Base-by-base conservation (phyloP, 2,797 vertebrate species). In the Simalia tracyae region DNA sequence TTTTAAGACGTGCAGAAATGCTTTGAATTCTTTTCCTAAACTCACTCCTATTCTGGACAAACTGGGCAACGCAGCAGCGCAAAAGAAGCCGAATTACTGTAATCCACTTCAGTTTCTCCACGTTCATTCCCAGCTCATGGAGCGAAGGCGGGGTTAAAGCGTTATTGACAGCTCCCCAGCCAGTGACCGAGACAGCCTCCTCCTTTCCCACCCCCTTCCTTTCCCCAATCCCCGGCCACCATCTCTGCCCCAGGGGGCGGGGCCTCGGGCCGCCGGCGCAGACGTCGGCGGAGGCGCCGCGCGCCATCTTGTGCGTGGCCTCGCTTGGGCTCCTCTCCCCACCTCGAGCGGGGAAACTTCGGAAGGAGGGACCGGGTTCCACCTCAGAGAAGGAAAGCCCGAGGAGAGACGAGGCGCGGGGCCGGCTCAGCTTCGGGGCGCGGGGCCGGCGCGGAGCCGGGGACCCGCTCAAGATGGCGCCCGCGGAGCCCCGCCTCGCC, bases 301-400 rank as follows among this genome's bases (percentile, higher is more conserved):
- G 15, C 59, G 96, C 97, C 97, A 98, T 97, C 94, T 96, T 97
- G 94, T 89, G 96, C 95, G 97, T 97, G 97, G 96, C 96, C 86
- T 2, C 68, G 31, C 57, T 68, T 19, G 19, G 72, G 2, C 68
- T 81, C 92, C 64, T 36, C 12, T 26, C 17, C 9, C 3, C 92
- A 28, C 17, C n/a, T 0, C 90, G 8, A 46, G 19, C 72, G 36
- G 8, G 72, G 1, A 8, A 9, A 81, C 17, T 4, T 26, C 2
- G 42, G 42, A 26, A 17, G 24, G 42, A 14, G 22, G 57, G 56
- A 7, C 24, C 5, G 1, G 6, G 7, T 5, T 81, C 19, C 17
- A 36, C 6, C 10, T 8, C 28, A 31, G 8, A 57, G 56, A 54
- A 2, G 28, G 24, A 57, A 7, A 36, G 31, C 11, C 31, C 0